These are phyloP conservation scores for Conomelus anceps DNA, from an alignment of 2,888 invertebrate genomes.

Conservation along the genomic window DNA sequence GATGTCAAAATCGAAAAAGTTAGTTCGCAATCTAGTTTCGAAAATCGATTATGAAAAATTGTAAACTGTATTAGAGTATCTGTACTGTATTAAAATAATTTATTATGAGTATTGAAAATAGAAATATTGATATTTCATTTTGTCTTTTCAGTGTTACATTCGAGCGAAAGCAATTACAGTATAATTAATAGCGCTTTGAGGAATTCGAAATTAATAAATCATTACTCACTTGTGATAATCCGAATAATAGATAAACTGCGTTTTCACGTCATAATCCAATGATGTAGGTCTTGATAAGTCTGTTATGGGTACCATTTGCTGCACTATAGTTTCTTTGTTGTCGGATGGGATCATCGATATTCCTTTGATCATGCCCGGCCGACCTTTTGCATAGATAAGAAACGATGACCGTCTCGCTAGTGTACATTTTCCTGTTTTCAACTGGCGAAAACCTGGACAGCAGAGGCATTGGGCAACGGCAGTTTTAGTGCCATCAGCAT, in stretches of 20 bases:
- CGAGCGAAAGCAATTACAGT: too few relatives aligned
- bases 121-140: too few relatives aligned
- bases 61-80: too few relatives aligned
- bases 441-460: constrained; percentile 60
- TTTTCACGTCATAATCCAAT: constrained; percentile 59
- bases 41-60: too few relatives aligned
- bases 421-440: constrained; percentile 54
- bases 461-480: constrained; percentile 62
- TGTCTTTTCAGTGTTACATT: too few relatives aligned
- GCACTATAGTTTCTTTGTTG: constrained; percentile 37
- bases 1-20: constrained; percentile 20
- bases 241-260: constrained; percentile 58
- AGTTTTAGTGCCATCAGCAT: constrained; percentile 39
- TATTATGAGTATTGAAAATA: too few relatives aligned
- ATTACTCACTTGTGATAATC: constrained; percentile 44
- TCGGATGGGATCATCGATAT: constrained; percentile 43
- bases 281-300: constrained; percentile 58
- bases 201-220: too few relatives aligned
- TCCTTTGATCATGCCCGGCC: constrained; percentile 65
- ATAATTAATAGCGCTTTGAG: too few relatives aligned
- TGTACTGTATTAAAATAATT: too few relatives aligned
- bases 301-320: constrained; percentile 58
- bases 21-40: too few relatives aligned
- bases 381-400: constrained; percentile 57
- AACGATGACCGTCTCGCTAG: constrained; percentile 55